These are phyloP conservation scores for Kradibia gibbosae DNA, from an alignment of 1,140 invertebrate genomes.

Conservation along the genomic window DNA sequence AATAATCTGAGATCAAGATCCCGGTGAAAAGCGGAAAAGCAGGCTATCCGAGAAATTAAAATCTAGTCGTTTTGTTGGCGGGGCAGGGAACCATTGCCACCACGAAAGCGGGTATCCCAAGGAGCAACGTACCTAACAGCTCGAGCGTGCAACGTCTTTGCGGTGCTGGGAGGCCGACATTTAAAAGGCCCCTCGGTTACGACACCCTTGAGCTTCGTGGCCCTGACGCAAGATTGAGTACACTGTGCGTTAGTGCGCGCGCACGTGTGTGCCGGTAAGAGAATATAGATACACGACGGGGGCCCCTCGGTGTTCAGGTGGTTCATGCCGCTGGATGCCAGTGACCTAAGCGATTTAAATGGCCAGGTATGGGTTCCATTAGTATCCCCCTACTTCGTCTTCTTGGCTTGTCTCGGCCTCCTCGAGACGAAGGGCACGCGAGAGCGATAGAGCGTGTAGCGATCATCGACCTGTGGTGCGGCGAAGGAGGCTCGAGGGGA, in stretches of 20 bases:
- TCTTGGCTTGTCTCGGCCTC: slow-evolving; percentile 45
- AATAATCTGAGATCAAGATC: neutral
- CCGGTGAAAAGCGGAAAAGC: neutral
- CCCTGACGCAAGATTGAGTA: slow-evolving; percentile 11
- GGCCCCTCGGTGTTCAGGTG: slow-evolving; percentile 69
- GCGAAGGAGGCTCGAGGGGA: neutral
- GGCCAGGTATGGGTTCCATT: slow-evolving; percentile 60
- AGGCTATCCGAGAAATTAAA: neutral
- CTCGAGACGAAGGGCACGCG: slow-evolving; percentile 48
- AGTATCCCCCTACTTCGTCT: neutral
- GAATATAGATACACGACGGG: slow-evolving; percentile 49
- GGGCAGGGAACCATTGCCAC: neutral
- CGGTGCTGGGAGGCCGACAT: slow-evolving; percentile 2
- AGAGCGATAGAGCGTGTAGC: neutral
- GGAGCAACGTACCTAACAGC: slow-evolving; percentile 5
- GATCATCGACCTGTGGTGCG: too few species aligned
- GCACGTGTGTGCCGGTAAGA: neutral
- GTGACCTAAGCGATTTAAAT: slow-evolving; percentile 66
- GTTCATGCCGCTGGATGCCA: slow-evolving; percentile 49
- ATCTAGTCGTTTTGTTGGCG: neutral
- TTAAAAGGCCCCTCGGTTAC: slow-evolving; percentile 39
- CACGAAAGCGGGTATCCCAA: neutral
- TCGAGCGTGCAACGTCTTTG: slow-evolving; percentile 44
- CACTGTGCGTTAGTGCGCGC: too few species aligned
- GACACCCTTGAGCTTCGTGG: neutral